A percentile compares a stretch with the other conserved stretches of the same genome.
Evolutionary conservation across 2,888 invertebrate genomes (phyloP).

Genomic region (Clepsis dumicolana): DNA sequence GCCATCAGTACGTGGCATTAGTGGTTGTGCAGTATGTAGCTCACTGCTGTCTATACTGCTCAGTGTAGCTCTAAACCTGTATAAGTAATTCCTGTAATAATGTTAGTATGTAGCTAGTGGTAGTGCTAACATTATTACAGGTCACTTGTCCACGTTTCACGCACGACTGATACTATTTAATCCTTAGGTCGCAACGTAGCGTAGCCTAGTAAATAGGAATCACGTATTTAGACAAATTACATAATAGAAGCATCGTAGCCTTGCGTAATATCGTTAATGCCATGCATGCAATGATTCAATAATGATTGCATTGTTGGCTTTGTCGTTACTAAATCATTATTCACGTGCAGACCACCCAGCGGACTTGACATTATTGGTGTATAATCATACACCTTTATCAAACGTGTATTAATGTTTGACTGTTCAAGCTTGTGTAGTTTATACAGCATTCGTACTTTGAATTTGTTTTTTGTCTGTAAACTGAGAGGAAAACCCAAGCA

Average conservation of each 20-base stretch:
- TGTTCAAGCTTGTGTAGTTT: not conserved
- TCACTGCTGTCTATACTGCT: no score
- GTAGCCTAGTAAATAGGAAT: conserved; percentile 3
- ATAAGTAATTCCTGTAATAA: no score
- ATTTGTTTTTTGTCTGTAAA: no score
- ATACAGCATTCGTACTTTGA: no score
- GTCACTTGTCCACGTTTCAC: conserved; percentile 1
- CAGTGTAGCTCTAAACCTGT: no score
- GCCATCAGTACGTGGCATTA: no score
- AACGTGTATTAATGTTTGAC: not conserved
- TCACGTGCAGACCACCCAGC: conserved; percentile 34
- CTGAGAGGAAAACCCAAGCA: no score
- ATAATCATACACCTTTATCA: conserved; percentile 21
- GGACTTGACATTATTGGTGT: conserved; percentile 26
- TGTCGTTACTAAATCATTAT: conserved; percentile 35
- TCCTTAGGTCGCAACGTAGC: not conserved
- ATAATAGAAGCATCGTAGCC: conserved; percentile 33
- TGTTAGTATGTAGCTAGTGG: no score
- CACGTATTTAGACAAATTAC: conserved; percentile 29
- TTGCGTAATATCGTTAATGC: conserved; percentile 30
- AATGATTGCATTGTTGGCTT: conserved; percentile 34
- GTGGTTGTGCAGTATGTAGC: no score
- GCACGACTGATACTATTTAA: not conserved
- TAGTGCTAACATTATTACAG: not conserved
- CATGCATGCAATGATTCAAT: conserved; percentile 38